phyloP scores from a whole-genome alignment of 2,113 vertebrate species.

The Alectura lathami region DNA sequence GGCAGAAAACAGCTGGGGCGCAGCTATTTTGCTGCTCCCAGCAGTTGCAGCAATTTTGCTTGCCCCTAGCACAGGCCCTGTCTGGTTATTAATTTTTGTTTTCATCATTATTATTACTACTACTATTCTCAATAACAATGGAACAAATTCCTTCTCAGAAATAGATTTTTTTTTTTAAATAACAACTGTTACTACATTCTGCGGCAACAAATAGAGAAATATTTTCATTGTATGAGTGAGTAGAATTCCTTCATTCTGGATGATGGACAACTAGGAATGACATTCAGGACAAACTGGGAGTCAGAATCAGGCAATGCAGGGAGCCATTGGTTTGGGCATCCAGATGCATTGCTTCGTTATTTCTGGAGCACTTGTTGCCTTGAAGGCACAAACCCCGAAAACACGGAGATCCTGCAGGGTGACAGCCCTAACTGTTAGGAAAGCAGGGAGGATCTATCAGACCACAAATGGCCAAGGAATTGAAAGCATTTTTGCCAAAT shows the following conservation, averaged over 20 bases:
- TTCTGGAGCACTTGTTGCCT: not conserved
- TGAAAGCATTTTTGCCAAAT: constrained; percentile 13
- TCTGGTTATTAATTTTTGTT: not conserved
- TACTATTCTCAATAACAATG: not conserved
- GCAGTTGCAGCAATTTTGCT: not conserved
- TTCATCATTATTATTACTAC: not conserved
- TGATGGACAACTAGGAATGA: accelerated
- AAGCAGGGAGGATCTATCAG: constrained; percentile 29
- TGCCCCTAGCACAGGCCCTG: not conserved
- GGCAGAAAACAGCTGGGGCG: not conserved
- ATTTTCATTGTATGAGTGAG: not conserved
- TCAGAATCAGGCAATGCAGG: not conserved
- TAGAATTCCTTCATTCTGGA: not conserved
- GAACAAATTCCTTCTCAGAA: constrained; percentile 9
- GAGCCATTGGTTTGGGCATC: not conserved
- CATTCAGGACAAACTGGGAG: not conserved
- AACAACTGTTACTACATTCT: not conserved
- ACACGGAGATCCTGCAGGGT: not conserved
- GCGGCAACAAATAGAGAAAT: not conserved
- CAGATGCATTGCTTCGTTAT: not conserved
- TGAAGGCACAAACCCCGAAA: not conserved
- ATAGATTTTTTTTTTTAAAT: not conserved
- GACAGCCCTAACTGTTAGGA: not conserved
- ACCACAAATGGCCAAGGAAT: constrained; percentile 41
- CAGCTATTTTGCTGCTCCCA: not conserved